A percentile compares a stretch with the other conserved stretches of the same genome.
Evolutionary conservation across 2,888 invertebrate genomes (phyloP).

Genomic region (Tenthredo distinguenda): DNA sequence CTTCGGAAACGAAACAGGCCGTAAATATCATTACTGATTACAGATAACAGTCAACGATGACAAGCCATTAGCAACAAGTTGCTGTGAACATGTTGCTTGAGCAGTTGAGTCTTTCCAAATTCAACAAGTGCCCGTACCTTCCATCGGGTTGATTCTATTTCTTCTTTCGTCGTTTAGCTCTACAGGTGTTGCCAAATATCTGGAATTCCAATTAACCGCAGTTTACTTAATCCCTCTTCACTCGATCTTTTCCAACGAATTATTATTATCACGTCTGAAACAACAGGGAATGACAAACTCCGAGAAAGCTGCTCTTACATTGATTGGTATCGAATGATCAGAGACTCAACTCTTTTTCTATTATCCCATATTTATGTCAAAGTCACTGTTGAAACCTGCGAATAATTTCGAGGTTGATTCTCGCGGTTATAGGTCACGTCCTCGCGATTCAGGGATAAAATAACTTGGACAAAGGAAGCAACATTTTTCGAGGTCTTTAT

Average conservation of each 20-base stretch:
- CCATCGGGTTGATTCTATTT: conserved; percentile 32
- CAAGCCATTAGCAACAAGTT: conserved; percentile 48
- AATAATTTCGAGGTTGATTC: conserved; percentile 15
- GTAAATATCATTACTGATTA: neutral
- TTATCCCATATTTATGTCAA: neutral
- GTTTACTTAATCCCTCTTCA: neutral
- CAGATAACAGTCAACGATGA: neutral
- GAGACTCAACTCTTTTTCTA: neutral
- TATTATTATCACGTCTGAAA: no score
- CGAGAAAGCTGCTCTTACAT: neutral
- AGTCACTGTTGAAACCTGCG: neutral
- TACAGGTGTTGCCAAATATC: conserved; percentile 14
- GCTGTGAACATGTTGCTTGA: conserved; percentile 42
- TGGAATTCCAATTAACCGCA: neutral
- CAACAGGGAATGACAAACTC: neutral
- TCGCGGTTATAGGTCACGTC: conserved; percentile 9
- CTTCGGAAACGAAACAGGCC: neutral
- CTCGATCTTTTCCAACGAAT: neutral
- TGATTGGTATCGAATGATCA: neutral
- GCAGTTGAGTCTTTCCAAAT: conserved; percentile 33
- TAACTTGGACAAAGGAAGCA: conserved; percentile 32
- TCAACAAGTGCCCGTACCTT: conserved; percentile 48
- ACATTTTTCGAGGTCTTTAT: conserved; percentile 40
- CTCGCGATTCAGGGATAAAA: neutral
- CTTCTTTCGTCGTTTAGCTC: conserved; percentile 27